phyloP scores from a whole-genome alignment of 2,888 invertebrate genomes.

The Lepas anatifera region DNA sequence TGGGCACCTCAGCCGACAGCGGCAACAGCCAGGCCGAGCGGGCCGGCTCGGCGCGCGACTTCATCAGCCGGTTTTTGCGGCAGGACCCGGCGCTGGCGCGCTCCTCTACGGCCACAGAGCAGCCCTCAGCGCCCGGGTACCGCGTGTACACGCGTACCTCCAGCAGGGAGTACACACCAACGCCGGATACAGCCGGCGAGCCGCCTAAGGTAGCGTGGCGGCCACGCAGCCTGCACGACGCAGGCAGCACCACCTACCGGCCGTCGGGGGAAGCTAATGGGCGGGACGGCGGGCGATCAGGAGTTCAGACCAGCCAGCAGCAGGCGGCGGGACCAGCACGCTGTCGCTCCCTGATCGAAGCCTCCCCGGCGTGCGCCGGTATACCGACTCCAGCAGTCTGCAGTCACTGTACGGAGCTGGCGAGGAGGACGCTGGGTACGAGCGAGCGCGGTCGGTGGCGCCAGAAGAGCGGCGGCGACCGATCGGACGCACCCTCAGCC shows the following conservation, averaged over 20 bases:
- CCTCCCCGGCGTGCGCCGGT: not conserved
- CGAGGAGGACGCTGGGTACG: not conserved
- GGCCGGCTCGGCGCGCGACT: constrained; percentile 11
- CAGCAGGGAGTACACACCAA: not conserved
- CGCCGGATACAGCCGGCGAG: not conserved
- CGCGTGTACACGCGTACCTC: constrained; percentile 3
- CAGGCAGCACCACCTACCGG: not conserved
- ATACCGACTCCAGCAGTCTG: too few species aligned
- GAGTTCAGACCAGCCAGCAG: not conserved
- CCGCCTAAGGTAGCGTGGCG: constrained; percentile 10
- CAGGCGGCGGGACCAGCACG: not conserved
- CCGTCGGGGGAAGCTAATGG: constrained; percentile 8
- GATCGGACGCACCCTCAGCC: not conserved
- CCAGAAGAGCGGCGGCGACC: not conserved
- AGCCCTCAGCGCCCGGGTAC: not conserved
- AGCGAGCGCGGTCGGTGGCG: not conserved
- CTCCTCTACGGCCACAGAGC: not conserved
- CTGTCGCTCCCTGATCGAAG: constrained; percentile 4
- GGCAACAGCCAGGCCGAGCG: not conserved
- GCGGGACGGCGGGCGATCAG: constrained; percentile 11
- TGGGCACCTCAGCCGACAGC: not conserved
- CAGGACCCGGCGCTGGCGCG: constrained; percentile 4
- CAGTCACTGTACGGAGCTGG: too few species aligned
- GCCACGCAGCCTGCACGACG: not conserved
- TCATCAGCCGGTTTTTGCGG: constrained; percentile 10